Base-by-base conservation (phyloP, 2,113 vertebrate genomes). In the Oxyruncus cristatus region DNA sequence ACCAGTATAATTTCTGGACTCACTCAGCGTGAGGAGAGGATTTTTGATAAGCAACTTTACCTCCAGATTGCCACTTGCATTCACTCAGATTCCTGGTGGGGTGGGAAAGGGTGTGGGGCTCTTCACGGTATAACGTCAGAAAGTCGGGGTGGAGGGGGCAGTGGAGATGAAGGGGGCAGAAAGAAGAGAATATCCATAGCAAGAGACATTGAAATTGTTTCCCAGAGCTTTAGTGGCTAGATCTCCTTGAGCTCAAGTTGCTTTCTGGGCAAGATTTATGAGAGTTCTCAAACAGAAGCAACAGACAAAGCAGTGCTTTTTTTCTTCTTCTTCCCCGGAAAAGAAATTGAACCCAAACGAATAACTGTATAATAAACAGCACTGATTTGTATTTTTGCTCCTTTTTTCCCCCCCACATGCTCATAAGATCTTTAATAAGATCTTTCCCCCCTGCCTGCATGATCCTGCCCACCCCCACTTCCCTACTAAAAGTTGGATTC, bases 251-350 rank as follows among this genome's bases (percentile, higher is more conserved):
- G 88, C 81, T 65, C 79, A 95, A 98, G 95, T 97, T 97, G 88
- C 80, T 96, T 97, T 95, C 91, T 61, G 78, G 84, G 89, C 92
- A 96, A 98, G 97, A 97, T 97, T 98, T 98, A 96, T 94, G 94
- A 73, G 96, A 98, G 94, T 98, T 97, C 90, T 82, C 87, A 91
- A 97, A 97, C 95, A 97, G 97, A 97, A 98, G 97, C 96, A 78
- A 96, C 93, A 96, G 91, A 96, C 97, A 96, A 96, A 97, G 95
- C 96, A 88, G 79, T 11, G 91, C 41, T 55, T 49, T 75, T 90
- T 71, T 79, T 52, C 30, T 81, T 66, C 35, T 74, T 59, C 68
- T 88, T 85, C 74, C 53, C 66, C 33, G 28, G 96, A 84, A 91
- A 98, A 95, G 72, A 95, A 97, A 97, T 46, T 91, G 85, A 94